These are phyloP conservation scores for Polydesmus complanatus DNA, from an alignment of 2,888 invertebrate species.

Conservation along the genomic window DNA sequence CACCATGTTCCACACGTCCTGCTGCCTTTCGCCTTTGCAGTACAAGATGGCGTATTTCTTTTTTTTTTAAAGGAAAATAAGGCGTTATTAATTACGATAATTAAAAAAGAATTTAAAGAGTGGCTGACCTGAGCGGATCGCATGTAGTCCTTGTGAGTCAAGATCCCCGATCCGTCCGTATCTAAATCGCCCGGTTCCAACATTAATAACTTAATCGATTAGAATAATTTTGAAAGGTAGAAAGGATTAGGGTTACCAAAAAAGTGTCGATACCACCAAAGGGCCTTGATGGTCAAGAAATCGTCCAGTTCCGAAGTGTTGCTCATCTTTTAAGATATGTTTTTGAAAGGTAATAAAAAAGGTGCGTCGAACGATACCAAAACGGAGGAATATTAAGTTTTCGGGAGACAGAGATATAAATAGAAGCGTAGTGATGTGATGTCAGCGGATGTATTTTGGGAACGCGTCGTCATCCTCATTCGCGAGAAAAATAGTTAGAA, in stretches of 20 bases:
- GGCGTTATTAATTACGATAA: not conserved
- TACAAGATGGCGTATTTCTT: constrained; percentile 17
- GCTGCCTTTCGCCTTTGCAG: constrained; percentile 15
- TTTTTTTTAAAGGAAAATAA: not conserved
- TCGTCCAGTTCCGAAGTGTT: constrained; percentile 8
- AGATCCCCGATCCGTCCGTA: constrained; percentile 8
- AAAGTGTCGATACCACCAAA: constrained; percentile 16
- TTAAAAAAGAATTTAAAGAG: not conserved
- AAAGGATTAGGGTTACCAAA: constrained; percentile 14
- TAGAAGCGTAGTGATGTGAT: too few species aligned
- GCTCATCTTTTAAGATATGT: not conserved
- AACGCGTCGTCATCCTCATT: too few species aligned
- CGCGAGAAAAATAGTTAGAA: too few species aligned
- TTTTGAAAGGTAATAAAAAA: too few species aligned
- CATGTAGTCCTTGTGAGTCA: constrained; percentile 14
- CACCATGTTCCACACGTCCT: constrained; percentile 17
- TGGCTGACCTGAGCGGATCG: constrained; percentile 9
- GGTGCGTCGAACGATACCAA: too few species aligned
- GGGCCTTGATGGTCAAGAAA: constrained; percentile 12
- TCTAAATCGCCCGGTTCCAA: not conserved
- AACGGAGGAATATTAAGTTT: too few species aligned
- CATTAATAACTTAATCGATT: too few species aligned
- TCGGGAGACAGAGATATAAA: too few species aligned
- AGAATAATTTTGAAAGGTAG: too few species aligned
- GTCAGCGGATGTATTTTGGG: too few species aligned